phyloP scores from a whole-genome alignment of 2,113 vertebrate species.

The Melanerpes aurifrons region DNA sequence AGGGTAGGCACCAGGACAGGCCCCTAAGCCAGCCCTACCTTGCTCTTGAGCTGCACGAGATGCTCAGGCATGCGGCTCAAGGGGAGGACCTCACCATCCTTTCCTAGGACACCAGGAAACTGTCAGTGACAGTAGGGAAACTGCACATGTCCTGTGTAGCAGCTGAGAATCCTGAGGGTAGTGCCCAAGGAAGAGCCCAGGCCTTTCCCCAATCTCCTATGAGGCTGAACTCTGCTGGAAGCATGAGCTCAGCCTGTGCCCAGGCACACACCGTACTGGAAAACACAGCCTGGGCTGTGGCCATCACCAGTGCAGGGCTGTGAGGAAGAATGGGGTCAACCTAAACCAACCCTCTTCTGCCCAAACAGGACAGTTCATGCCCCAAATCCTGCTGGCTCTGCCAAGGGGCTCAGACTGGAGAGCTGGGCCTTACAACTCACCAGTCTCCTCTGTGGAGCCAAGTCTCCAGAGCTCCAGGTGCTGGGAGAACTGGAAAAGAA shows the following conservation, averaged over 20 bases:
- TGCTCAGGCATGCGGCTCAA: slow-evolving; percentile 88
- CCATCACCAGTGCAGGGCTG: neutral
- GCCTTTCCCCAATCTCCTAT: neutral
- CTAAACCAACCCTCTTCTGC: neutral
- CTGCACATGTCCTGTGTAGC: accelerated
- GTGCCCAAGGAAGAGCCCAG: neutral
- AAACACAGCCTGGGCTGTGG: no score
- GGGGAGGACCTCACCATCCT: slow-evolving; percentile 82
- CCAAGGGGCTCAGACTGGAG: accelerated
- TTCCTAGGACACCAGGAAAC: slow-evolving; percentile 74
- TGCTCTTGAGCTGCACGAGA: slow-evolving; percentile 90
- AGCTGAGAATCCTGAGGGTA: neutral
- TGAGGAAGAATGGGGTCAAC: no score
- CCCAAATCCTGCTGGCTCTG: neutral
- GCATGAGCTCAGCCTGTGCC: accelerated
- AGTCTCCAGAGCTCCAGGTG: slow-evolving; percentile 93
- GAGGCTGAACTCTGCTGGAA: neutral
- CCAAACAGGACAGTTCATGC: neutral
- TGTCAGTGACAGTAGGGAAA: neutral
- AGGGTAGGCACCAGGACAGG: accelerated
- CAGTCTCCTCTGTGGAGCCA: slow-evolving; percentile 82
- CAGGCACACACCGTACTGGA: accelerated
- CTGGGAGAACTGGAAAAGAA: slow-evolving; percentile 93
- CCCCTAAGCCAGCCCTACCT: slow-evolving; percentile 75
- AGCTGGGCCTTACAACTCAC: slow-evolving; percentile 62